These are phyloP conservation scores for Scotopteryx bipunctaria DNA, from an alignment of 2,888 invertebrate species.

Conservation along the genomic window DNA sequence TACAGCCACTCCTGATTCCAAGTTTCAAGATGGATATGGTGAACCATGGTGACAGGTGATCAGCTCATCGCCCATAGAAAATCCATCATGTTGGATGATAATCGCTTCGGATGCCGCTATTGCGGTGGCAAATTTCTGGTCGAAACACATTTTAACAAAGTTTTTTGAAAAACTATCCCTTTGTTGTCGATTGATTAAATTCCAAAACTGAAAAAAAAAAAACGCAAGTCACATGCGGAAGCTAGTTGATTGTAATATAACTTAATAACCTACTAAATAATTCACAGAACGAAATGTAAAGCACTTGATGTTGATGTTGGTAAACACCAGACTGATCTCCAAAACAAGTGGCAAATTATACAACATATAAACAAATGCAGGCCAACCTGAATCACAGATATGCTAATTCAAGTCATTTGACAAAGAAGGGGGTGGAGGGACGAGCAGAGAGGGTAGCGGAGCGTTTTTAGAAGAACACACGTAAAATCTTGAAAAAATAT, in stretches of 20 bases:
- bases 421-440: slow-evolving; percentile 22
- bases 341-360: slow-evolving; percentile 36
- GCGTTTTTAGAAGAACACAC: too few species aligned
- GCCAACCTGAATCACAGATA: slow-evolving; percentile 57
- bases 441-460: slow-evolving; percentile 16
- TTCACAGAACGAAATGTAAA: slow-evolving; percentile 29
- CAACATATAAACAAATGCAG: slow-evolving; percentile 38
- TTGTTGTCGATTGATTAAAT: too few species aligned
- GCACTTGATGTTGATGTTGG: slow-evolving; percentile 23
- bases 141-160: too few species aligned
- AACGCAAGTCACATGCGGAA: not conserved
- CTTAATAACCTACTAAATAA: slow-evolving; percentile 29
- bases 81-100: too few species aligned
- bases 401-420: slow-evolving; percentile 60
- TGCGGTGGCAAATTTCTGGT: too few species aligned
- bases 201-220: not conserved
- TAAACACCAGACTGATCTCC: slow-evolving; percentile 29
- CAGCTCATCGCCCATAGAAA: too few species aligned
- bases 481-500: too few species aligned
- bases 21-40: too few species aligned
- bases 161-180: too few species aligned
- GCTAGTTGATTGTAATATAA: slow-evolving; percentile 14
- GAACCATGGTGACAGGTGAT: too few species aligned
- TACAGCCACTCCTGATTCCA: too few species aligned
- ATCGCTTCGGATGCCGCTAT: too few species aligned